Conservation (phyloP, 2,888 invertebrate genomes). For the Trilocha varians region DNA sequence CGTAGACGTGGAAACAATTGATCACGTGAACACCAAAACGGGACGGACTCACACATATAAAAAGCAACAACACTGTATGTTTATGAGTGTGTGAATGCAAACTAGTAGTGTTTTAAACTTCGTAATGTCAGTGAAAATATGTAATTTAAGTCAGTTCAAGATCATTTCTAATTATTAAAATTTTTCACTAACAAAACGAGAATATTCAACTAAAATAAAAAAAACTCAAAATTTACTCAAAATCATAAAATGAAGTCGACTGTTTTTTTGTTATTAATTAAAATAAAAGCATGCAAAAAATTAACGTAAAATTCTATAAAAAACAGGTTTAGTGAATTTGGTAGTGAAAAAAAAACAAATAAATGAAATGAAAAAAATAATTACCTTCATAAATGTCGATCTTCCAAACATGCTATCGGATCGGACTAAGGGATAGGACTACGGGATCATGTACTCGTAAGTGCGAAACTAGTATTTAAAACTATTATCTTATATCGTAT, state of each 20-base stretch:
- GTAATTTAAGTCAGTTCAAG: too few relatives aligned
- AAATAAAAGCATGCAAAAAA: background rate
- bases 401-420: slow-evolving; percentile 63
- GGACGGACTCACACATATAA: slow-evolving; percentile 3
- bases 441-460: slow-evolving; percentile 26
- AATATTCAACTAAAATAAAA: too few relatives aligned
- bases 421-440: slow-evolving; percentile 35
- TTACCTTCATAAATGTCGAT: slow-evolving; percentile 55
- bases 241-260: too few relatives aligned
- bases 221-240: too few relatives aligned
- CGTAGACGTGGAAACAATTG: slow-evolving; percentile 16
- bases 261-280: background rate
- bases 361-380: slow-evolving; percentile 42
- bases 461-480: slow-evolving; percentile 20
- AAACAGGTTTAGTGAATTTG: background rate
- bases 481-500: slow-evolving; percentile 8
- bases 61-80: slow-evolving; percentile 16
- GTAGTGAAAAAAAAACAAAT: slow-evolving; percentile 16
- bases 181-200: too few relatives aligned
- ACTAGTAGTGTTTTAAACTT: slow-evolving; percentile 18
- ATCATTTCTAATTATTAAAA: too few relatives aligned
- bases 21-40: too few relatives aligned
- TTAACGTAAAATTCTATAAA: background rate
- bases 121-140: background rate
- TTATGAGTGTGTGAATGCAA: slow-evolving; percentile 28